These are phyloP conservation scores for Pteruthius melanotis DNA, from an alignment of 2,113 vertebrate genomes.

Conservation along the genomic window DNA sequence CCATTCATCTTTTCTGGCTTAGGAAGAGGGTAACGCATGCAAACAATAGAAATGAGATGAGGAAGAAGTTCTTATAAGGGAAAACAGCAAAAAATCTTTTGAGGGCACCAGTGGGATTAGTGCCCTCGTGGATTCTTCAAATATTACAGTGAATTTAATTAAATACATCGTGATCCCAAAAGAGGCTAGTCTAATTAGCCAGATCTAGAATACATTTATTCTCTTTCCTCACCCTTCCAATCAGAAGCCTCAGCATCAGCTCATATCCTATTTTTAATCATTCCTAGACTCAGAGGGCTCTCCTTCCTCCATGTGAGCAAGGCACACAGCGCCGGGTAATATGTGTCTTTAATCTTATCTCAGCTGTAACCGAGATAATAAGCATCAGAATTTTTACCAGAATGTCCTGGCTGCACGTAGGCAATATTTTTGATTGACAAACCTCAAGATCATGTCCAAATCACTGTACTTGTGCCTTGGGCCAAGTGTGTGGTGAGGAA, in stretches of 20 bases:
- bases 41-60: conserved; percentile 37
- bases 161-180: conserved; percentile 76
- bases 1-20: neutral
- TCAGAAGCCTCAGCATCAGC: conserved; percentile 66
- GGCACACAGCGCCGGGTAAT: conserved; percentile 38
- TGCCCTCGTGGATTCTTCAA: conserved; percentile 72
- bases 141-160: conserved; percentile 81
- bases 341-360: conserved; percentile 64
- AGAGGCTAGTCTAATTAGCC: conserved; percentile 79
- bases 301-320: conserved; percentile 4
- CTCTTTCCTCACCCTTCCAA: conserved; percentile 54
- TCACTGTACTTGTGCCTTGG: neutral
- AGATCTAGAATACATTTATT: conserved; percentile 77
- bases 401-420: conserved; percentile 2
- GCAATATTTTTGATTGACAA: conserved; percentile 52
- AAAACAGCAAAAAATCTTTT: conserved; percentile 46
- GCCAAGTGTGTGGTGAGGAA: neutral
- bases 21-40: neutral
- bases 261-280: conserved; percentile 58
- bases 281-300: conserved; percentile 56
- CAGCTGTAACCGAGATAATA: conserved; percentile 58
- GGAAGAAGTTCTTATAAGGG: conserved; percentile 29
- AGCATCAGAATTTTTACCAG: neutral
- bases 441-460: neutral
- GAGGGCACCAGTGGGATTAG: conserved; percentile 70